Evolutionary conservation across 2,113 vertebrate genomes (phyloP).

Genomic region (Puffinus mauretanicus): DNA sequence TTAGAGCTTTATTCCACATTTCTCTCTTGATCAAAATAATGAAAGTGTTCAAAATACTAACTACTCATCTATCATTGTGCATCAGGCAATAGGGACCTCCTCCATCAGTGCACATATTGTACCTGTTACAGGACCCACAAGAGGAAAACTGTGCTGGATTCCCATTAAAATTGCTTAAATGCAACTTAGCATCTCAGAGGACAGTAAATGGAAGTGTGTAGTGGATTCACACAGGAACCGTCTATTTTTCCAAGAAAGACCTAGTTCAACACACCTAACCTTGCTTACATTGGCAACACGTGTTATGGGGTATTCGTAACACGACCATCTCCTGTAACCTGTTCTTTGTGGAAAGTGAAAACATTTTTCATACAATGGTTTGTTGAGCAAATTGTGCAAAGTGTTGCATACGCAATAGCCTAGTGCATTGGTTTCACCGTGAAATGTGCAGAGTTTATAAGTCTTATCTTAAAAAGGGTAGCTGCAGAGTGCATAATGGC

Average conservation of each 20-base stretch:
- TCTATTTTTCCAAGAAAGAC: background rate
- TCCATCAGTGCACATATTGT: background rate
- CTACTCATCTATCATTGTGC: background rate
- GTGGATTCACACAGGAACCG: background rate
- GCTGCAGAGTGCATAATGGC: background rate
- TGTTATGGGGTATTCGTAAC: rapidly evolving
- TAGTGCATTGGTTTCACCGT: background rate
- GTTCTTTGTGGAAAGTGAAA: background rate
- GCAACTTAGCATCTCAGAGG: background rate
- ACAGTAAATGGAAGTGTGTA: rapidly evolving
- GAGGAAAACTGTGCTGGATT: background rate
- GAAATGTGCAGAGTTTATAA: background rate
- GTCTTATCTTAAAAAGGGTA: background rate
- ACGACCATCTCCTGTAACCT: background rate
- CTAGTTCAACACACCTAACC: background rate
- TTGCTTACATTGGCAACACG: background rate
- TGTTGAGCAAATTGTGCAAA: background rate
- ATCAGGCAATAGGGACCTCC: background rate
- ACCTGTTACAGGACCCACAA: background rate
- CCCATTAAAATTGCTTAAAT: background rate
- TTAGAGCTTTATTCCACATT: background rate
- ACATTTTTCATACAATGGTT: background rate
- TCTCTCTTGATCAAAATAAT: background rate
- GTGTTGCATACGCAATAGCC: background rate
- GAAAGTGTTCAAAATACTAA: background rate